Evolutionary conservation across 2,888 invertebrate species (phyloP).

Genomic region (Hemaris fuciformis): DNA sequence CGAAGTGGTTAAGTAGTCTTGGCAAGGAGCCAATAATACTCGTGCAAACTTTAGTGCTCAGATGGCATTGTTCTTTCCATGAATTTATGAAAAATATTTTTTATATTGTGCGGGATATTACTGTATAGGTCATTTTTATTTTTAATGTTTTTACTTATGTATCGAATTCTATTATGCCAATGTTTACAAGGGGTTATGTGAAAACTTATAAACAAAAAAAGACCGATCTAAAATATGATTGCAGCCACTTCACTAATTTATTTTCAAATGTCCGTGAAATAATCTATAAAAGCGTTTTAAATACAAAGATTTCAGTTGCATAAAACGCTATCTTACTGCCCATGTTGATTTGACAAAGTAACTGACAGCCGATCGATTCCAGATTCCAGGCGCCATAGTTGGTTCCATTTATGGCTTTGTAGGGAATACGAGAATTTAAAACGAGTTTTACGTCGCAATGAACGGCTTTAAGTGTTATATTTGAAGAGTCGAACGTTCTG

Average conservation of each 20-base stretch:
- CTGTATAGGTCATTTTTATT: no score
- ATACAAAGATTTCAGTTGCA: neutral
- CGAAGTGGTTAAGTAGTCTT: neutral
- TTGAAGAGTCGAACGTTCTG: slow-evolving; percentile 3
- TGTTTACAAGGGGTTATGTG: no score
- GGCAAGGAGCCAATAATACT: neutral
- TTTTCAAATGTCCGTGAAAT: no score
- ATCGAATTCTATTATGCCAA: no score
- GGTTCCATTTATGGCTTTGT: slow-evolving; percentile 10
- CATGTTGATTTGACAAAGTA: slow-evolving; percentile 11
- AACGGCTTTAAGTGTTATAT: slow-evolving; percentile 11
- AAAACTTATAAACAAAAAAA: neutral
- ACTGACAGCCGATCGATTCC: slow-evolving; percentile 9
- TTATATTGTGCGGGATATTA: no score
- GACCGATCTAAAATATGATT: neutral
- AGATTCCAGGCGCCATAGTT: slow-evolving; percentile 10
- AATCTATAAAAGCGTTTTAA: neutral
- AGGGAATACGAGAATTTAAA: slow-evolving; percentile 10
- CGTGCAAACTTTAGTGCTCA: neutral
- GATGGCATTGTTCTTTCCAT: neutral
- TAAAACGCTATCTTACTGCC: slow-evolving; percentile 6
- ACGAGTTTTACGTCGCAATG: slow-evolving; percentile 10
- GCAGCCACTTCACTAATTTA: neutral
- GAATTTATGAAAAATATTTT: no score
- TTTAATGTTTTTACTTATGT: no score